Base-by-base conservation (phyloP, 2,888 invertebrate genomes). In the Himalopsyche kuldschensis region DNA sequence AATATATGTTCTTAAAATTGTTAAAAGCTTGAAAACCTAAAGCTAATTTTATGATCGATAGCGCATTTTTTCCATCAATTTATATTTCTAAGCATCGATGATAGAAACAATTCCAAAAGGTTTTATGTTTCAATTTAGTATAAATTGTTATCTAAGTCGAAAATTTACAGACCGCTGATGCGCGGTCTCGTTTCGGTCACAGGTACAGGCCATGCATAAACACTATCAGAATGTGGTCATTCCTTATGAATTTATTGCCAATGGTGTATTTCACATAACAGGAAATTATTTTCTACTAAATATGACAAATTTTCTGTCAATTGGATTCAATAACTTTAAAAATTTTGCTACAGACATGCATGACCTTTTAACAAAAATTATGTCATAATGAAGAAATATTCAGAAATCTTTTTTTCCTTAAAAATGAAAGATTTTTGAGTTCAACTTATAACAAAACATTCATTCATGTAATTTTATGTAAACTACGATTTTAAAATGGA, bases 131-230 rank as follows among this genome's bases (percentile, higher is more conserved):
- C 69, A 69, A 69, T 69, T 69, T 11, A 69, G 30, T 69, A 69
- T 30, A 69, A 69, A 69, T 69, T 30, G 27, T 69, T 30, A 69
- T 69, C 69, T 69, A 69, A 69, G 4, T 30, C 24, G 10, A 69
- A 69, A 69, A 69, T 69, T 69, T 82, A 63, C 30, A 82, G 78
- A 69, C 69, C 78, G 78, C 47, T 41, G 63, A 24, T 11, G 11
- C 27, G 24, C 32, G 46, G 75, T 75, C 48, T 32, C 75, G 27
- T 35, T 41, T 48, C 46, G 47, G 63, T 78, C 75, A 27, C 69
- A 69, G 69, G 69, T 83, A 86, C 87, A 87, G 87, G 87, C 86
- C 87, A 87, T 87, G 87, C 87, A 87, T 85, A 84, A 75, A 80
- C 78, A 78, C 80, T 80, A 82, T 48, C 46, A 82, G 82, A 78